Conservation (phyloP, 2,113 vertebrate genomes). For the Thomomys bottae region DNA sequence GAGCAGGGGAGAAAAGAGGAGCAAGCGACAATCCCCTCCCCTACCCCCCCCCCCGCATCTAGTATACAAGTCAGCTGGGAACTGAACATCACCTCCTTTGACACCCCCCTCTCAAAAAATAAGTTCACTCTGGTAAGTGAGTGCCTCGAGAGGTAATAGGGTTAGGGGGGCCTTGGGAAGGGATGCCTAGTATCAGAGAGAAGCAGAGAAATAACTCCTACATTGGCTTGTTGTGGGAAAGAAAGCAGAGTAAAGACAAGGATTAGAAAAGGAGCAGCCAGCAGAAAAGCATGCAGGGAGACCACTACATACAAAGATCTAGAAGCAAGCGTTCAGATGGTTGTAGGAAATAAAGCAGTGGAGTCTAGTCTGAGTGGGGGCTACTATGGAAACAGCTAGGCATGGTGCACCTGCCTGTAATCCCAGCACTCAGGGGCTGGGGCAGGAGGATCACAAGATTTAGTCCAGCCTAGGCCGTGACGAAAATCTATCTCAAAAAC, state of each 20-base stretch:
- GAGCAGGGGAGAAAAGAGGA: not conserved
- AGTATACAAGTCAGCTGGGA: not conserved
- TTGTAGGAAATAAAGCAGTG: not conserved
- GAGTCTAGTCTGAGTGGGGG: not conserved
- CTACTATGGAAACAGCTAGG: not conserved
- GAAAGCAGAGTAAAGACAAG: not conserved
- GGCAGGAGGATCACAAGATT: not conserved
- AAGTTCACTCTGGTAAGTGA: not conserved
- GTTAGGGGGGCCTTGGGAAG: not conserved
- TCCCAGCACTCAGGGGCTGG: not conserved
- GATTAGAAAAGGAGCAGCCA: not conserved
- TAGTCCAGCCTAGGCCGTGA: not conserved
- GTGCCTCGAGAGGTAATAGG: not conserved
- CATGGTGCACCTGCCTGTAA: not conserved
- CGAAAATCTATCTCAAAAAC: not conserved
- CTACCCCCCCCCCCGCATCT: too few species aligned
- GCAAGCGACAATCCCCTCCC: too few species aligned
- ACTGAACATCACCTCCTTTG: not conserved
- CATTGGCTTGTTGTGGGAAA: not conserved
- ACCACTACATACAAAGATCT: not conserved
- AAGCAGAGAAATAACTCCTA: not conserved
- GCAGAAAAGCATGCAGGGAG: not conserved
- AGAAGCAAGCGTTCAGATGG: not conserved
- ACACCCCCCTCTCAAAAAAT: not conserved
- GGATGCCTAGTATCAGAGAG: not conserved